phyloP scores from a whole-genome alignment of 2,797 vertebrate genomes.

The Glossophaga mutica region DNA sequence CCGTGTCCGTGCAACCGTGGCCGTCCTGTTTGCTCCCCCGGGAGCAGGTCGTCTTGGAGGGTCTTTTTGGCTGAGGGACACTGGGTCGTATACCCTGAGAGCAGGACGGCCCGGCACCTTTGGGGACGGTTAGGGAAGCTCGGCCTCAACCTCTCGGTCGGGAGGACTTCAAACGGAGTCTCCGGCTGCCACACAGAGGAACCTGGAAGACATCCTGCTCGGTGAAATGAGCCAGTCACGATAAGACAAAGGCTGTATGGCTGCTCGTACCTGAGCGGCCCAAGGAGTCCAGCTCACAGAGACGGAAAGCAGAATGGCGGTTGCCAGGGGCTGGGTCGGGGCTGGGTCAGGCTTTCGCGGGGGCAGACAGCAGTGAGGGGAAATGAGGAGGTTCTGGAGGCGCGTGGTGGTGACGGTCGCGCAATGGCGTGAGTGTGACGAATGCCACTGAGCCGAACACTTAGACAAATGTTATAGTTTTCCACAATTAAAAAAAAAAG shows the following conservation, averaged over 20 bases:
- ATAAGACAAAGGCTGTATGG: accelerated
- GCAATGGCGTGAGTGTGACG: accelerated
- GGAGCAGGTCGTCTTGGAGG: neutral
- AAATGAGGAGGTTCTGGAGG: too few species aligned
- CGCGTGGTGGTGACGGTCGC: accelerated
- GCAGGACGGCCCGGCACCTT: neutral
- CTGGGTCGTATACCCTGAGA: accelerated
- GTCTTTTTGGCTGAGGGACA: neutral
- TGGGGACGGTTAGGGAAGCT: neutral
- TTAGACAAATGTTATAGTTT: neutral
- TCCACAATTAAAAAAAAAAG: neutral
- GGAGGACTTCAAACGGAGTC: neutral
- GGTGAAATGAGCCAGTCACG: neutral
- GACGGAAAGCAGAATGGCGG: neutral
- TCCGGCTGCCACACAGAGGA: accelerated
- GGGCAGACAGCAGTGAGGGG: neutral
- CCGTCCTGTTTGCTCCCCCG: too few species aligned
- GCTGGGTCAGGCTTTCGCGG: accelerated
- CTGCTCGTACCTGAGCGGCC: accelerated
- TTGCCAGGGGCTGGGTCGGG: accelerated
- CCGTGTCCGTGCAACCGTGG: accelerated
- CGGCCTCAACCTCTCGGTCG: accelerated
- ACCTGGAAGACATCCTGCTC: neutral
- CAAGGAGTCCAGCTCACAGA: neutral
- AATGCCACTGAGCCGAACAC: accelerated